Evolutionary conservation across 1,140 invertebrate species (phyloP), one percentile per base, ranked within the genome.

Genomic region (Heliconius nattereri): DNA sequence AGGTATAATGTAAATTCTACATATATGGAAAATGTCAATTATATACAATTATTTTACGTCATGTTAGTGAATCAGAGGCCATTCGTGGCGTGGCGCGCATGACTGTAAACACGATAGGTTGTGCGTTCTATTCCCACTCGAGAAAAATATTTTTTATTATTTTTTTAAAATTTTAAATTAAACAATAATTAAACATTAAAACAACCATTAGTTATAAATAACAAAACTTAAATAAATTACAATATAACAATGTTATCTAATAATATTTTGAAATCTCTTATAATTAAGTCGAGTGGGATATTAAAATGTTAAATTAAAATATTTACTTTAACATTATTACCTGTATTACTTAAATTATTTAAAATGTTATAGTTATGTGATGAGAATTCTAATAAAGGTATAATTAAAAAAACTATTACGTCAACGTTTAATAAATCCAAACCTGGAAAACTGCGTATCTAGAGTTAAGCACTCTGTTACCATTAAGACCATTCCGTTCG

Each of bases 1-100:
- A 57, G 7, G 23, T 45, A 57, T 57, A 20, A 57, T 23, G 0
- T 57, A 57, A 45, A 45, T 45, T 23, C 20, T 57, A 3, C n/a
- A 57, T 57, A 57, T 23, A 57, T 57, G 54, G 54, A n/a, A 57
- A 57, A 57, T 57, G 54, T 57, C n/a, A 57, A 57, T 57, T 57
- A 57, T 2, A 9, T 57, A 2, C 7, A 57, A 57, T 57, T 57
- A 57, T 11, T 23, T 57, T 1, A 57, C 8, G 20, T 57, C 54
- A 57, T 57, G 7, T 3, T 9, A 57, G 9, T 57, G n/a, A 57
- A 57, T 57, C 40, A 23, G 7, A 11, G n/a, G 2, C 54, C n/a
- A 7, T n/a, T 57, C 54, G n/a, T 13, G 49, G 49, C 16, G n/a
- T n/a, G n/a, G 13, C 16, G 19, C 19, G 19, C 20, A 19, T 20